Conservation (phyloP, 2,888 invertebrate species). For the Camptogramma bilineatum region DNA sequence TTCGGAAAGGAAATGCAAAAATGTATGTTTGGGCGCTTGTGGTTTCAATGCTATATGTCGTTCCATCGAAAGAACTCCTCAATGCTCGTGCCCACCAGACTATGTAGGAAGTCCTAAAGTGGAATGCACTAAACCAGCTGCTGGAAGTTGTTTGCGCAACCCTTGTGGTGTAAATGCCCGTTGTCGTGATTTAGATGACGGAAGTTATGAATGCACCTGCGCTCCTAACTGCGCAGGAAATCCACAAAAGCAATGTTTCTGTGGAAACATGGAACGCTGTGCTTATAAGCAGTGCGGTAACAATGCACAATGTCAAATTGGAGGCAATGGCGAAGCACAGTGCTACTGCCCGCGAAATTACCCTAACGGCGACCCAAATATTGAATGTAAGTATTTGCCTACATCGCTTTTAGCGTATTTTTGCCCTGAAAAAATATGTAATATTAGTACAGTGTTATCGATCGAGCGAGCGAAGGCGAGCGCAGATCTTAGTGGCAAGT, state of each 20-base stretch:
- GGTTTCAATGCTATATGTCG: slow-evolving; percentile 94
- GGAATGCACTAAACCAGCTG: slow-evolving; percentile 89
- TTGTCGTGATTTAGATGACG: slow-evolving; percentile 90
- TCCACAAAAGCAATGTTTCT: slow-evolving; percentile 92
- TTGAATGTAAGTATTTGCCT: slow-evolving; percentile 89
- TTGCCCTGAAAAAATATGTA: too few relatives aligned
- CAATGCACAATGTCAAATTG: slow-evolving; percentile 92
- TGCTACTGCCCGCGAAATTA: slow-evolving; percentile 94
- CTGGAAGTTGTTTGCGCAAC: slow-evolving; percentile 91
- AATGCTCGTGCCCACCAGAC: slow-evolving; percentile 93
- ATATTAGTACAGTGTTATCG: too few relatives aligned
- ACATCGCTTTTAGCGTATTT: background rate
- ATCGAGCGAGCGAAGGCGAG: too few relatives aligned
- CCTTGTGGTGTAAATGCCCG: slow-evolving; percentile 94
- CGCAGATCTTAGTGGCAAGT: too few relatives aligned
- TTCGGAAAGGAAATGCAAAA: slow-evolving; percentile 89
- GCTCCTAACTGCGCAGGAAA: slow-evolving; percentile 92
- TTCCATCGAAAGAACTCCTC: slow-evolving; percentile 90
- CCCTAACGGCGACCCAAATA: slow-evolving; percentile 93
- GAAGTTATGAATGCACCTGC: slow-evolving; percentile 93
- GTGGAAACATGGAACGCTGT: slow-evolving; percentile 91
- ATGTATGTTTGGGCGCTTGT: slow-evolving; percentile 93
- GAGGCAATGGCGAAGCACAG: slow-evolving; percentile 88
- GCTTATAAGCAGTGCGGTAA: slow-evolving; percentile 91
- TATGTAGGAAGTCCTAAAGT: slow-evolving; percentile 92